These are phyloP conservation scores for Euphydryas editha DNA, from an alignment of 2,888 invertebrate species.

Conservation along the genomic window DNA sequence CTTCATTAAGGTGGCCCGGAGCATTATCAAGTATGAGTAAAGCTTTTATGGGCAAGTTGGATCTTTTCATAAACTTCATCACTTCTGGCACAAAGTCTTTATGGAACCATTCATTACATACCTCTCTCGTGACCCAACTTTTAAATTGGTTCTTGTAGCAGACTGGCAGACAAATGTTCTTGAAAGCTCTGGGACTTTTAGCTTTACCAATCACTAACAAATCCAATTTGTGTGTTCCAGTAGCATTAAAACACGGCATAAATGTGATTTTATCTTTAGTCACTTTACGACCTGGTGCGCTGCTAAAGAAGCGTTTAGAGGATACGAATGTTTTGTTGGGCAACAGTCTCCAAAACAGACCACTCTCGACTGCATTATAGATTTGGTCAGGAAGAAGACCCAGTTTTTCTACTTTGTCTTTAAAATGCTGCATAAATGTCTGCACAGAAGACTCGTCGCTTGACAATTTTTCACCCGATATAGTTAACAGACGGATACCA, in stretches of 20 bases:
- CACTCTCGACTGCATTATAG: background rate
- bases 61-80: slow-evolving; percentile 47
- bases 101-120: slow-evolving; percentile 50
- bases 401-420: slow-evolving; percentile 15
- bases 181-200: slow-evolving; percentile 45
- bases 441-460: background rate
- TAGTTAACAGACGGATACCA: background rate
- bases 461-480: slow-evolving; percentile 1
- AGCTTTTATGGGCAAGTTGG: slow-evolving; percentile 47
- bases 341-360: background rate
- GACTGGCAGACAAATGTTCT: slow-evolving; percentile 35
- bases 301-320: too few relatives aligned
- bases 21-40: slow-evolving; percentile 49
- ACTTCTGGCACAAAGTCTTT: slow-evolving; percentile 45
- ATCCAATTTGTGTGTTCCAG: slow-evolving; percentile 39
- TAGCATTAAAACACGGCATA: slow-evolving; percentile 52
- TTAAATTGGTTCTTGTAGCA: slow-evolving; percentile 44
- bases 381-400: slow-evolving; percentile 18
- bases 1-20: slow-evolving; percentile 49
- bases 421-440: slow-evolving; percentile 14
- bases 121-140: slow-evolving; percentile 47
- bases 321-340: slow-evolving; percentile 44
- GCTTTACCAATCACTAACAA: slow-evolving; percentile 48
- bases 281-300: slow-evolving; percentile 48
- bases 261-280: slow-evolving; percentile 47